A percentile compares a stretch with the other conserved stretches of the same genome.
phyloP scores from a whole-genome alignment of 2,113 vertebrate species.

The Ammodytes marinus region DNA sequence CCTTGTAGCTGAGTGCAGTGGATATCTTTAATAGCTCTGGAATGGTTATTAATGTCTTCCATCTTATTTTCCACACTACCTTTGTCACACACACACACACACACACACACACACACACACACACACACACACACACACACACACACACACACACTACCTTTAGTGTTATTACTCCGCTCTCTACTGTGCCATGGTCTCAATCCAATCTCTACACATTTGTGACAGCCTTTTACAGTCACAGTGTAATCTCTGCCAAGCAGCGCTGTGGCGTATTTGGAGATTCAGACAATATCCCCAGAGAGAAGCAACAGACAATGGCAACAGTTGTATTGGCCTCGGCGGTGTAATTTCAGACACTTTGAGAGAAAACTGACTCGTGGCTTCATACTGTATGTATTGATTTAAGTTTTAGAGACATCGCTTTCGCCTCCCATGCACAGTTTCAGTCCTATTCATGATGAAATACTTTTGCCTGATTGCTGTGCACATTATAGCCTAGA shows the following conservation, averaged over 20 bases:
- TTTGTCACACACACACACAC: constrained; percentile 12
- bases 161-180: constrained; percentile 49
- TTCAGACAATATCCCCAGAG: background rate
- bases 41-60: background rate
- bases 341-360: constrained; percentile 40
- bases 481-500: constrained; percentile 36
- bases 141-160: background rate
- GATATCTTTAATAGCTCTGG: constrained; percentile 31
- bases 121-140: background rate
- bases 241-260: constrained; percentile 47
- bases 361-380: constrained; percentile 14
- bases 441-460: constrained; percentile 46
- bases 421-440: constrained; percentile 26
- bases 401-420: constrained; percentile 34
- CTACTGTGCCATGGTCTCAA: constrained; percentile 60
- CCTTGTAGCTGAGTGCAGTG: constrained; percentile 11
- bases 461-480: constrained; percentile 57
- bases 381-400: constrained; percentile 51
- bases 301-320: too few species aligned
- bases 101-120: background rate
- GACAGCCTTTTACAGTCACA: constrained; percentile 48
- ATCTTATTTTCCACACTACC: constrained; percentile 16
- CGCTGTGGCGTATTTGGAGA: constrained; percentile 31
- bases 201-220: constrained; percentile 61
- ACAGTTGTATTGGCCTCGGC: background rate